Percentiles rank a stretch among this genome's conserved stretches.
phyloP scores from a whole-genome alignment of 2,888 invertebrate genomes.

The Gymnoscelis rufifasciata region DNA sequence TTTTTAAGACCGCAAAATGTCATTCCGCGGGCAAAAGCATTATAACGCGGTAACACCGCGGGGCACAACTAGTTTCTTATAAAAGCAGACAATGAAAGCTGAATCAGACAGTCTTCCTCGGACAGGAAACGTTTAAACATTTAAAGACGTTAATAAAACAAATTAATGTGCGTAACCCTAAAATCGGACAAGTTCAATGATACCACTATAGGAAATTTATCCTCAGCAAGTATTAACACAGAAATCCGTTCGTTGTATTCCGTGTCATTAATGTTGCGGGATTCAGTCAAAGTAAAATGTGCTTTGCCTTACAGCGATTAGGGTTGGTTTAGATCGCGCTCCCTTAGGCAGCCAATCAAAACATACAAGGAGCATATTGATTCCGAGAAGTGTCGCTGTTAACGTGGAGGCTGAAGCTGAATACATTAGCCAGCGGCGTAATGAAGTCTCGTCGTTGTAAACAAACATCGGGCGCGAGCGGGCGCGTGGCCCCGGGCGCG shows the following conservation, averaged over 20 bases:
- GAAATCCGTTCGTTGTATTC: constrained; percentile 78
- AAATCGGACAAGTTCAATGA: constrained; percentile 79
- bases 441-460: constrained; percentile 79
- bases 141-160: constrained; percentile 75
- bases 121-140: constrained; percentile 72
- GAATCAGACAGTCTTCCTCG: constrained; percentile 47
- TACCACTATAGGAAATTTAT: constrained; percentile 77
- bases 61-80: constrained; percentile 13
- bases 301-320: constrained; percentile 51
- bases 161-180: constrained; percentile 75
- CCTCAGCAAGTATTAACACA: constrained; percentile 74
- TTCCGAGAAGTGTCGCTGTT: constrained; percentile 80
- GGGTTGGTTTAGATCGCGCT: constrained; percentile 49
- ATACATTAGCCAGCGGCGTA: constrained; percentile 79
- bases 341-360: constrained; percentile 70
- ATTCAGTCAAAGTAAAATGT: constrained; percentile 47
- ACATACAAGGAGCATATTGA: constrained; percentile 80
- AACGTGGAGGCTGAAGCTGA: constrained; percentile 79
- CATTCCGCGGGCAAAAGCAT: too few species aligned
- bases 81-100: constrained; percentile 47
- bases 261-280: constrained; percentile 68
- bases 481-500: constrained; percentile 57
- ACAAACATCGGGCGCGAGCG: constrained; percentile 64
- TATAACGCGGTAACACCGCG: too few species aligned
- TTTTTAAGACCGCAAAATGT: too few species aligned